Evolutionary conservation across 2,797 vertebrate species (phyloP), one percentile per base, ranked within the genome.

Genomic region (Coregonus sp.): DNA sequence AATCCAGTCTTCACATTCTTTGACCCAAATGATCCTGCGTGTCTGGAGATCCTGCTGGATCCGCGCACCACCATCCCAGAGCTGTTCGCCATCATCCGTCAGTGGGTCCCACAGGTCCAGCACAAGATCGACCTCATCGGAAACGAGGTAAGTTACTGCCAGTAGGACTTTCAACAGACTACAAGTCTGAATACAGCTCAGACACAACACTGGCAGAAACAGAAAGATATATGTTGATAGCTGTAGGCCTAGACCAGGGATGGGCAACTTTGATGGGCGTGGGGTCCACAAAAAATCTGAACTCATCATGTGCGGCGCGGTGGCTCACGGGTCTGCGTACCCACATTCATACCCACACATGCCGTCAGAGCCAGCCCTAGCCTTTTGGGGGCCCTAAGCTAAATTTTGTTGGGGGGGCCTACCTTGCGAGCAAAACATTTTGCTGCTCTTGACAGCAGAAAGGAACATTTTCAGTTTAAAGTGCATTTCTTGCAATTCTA

Each of bases 71-170:
- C 94, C 33, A 87, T 98, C 75, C 95, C 97, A 0, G 95, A 98
- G 85, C 92, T 98, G 70, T 98, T 98, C 0, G 97, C 96, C 61
- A 96, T 97, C 9, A 94, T 98, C 75, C 94, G 96, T 1, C 97
- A 98, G 83, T 98, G 97, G 97, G 97, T 98, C 1, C 97, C 96
- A 0, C 97, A 98, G 81, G 96, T 97, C 59, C 97, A 98, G 78
- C 97, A 98, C 92, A 96, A 96, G 91, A 97, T 97, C 0, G 96
- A 98, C 69, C 73, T 96, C 78, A 98, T 98, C 0, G 97, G 97
- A 75, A 96, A 94, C 1, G 96, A 98, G 95, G 97, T 96, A 78
- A 86, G 86, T 65, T 40, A 12, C 37, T 47, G 40, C 35, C 65
- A 15, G 66, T 15, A 33, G 20, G 59, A 63, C n/a, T 20, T 61